These are phyloP conservation scores for Lutjanus campechanus DNA, from an alignment of 2,797 vertebrate genomes.

Conservation along the genomic window DNA sequence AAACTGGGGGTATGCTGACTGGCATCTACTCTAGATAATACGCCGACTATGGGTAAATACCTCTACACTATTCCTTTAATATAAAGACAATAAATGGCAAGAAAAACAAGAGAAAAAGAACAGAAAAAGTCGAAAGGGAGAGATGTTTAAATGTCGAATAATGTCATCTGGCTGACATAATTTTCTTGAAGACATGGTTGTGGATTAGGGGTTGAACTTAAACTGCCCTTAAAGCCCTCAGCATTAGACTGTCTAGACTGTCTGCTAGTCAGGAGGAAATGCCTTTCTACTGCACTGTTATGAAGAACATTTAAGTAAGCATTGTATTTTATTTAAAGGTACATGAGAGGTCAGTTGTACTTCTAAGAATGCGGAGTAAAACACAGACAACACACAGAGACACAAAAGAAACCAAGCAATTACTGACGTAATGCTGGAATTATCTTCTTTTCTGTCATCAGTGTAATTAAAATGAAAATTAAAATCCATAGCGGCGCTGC, in stretches of 20 bases:
- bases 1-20: too few relatives aligned
- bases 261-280: slow-evolving; percentile 63
- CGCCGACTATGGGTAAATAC: too few relatives aligned
- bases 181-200: slow-evolving; percentile 40
- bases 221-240: slow-evolving; percentile 51
- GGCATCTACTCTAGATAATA: too few relatives aligned
- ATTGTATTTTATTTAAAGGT: slow-evolving; percentile 33
- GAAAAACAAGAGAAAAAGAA: not conserved
- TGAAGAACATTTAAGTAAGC: slow-evolving; percentile 14
- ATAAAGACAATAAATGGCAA: not conserved
- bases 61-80: too few relatives aligned
- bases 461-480: slow-evolving; percentile 29
- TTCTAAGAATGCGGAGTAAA: slow-evolving; percentile 16
- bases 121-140: not conserved
- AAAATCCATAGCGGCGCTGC: slow-evolving; percentile 13
- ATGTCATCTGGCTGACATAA: slow-evolving; percentile 26
- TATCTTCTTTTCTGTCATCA: slow-evolving; percentile 29
- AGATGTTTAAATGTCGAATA: slow-evolving; percentile 8
- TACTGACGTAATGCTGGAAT: not conserved
- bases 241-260: slow-evolving; percentile 71
- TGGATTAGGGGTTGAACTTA: slow-evolving; percentile 56
- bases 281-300: slow-evolving; percentile 33
- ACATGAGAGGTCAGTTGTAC: slow-evolving; percentile 3
- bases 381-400: slow-evolving; percentile 6
- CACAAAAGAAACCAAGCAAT: not conserved